phyloP scores from a whole-genome alignment of 2,797 vertebrate genomes.

The Melanotaenia boesemani region DNA sequence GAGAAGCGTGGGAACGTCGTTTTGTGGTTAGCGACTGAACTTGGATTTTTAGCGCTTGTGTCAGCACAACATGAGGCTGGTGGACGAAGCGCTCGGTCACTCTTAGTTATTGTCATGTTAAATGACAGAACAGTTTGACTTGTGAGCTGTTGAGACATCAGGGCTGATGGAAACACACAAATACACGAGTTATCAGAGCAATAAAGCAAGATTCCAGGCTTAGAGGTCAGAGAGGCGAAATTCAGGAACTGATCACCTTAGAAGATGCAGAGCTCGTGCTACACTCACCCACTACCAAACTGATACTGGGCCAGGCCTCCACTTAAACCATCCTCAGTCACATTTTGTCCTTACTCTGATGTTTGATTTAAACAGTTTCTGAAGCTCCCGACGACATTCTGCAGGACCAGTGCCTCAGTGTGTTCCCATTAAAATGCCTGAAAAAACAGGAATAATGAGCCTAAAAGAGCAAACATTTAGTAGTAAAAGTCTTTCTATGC shows the following conservation, averaged over 20 bases:
- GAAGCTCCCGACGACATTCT: no score
- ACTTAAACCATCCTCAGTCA: no score
- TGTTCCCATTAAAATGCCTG: no score
- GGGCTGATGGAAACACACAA: not conserved
- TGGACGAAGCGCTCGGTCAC: not conserved
- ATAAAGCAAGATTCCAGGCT: slow-evolving; percentile 5
- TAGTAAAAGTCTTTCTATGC: no score
- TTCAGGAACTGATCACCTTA: not conserved
- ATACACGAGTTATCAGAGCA: not conserved
- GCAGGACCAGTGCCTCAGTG: no score
- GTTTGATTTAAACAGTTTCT: no score
- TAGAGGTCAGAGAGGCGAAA: not conserved
- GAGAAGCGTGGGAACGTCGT: slow-evolving; percentile 51
- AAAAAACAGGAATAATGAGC: no score
- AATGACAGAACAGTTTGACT: not conserved
- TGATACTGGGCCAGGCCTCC: no score
- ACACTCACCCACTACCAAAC: no score
- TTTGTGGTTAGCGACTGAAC: not conserved
- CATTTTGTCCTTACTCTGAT: no score
- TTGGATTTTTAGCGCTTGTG: slow-evolving; percentile 9
- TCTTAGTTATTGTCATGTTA: slow-evolving; percentile 1
- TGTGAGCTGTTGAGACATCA: not conserved
- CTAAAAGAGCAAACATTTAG: no score
- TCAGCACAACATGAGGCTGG: not conserved
- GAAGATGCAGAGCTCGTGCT: no score